Base-by-base conservation (phyloP, 2,888 invertebrate genomes). In the Melieria omissa region DNA sequence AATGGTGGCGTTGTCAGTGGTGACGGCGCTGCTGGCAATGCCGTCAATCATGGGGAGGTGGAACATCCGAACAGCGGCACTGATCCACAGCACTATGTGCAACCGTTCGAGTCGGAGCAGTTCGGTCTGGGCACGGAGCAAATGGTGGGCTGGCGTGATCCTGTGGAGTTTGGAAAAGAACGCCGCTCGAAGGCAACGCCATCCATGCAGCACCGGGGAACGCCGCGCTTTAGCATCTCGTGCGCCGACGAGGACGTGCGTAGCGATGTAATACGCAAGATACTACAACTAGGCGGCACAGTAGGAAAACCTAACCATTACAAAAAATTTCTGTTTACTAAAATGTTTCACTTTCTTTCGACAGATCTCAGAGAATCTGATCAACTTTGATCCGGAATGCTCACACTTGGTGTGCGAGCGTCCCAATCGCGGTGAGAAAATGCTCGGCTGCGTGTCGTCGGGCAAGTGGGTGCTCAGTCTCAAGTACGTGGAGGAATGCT, bases 401-500 rank as follows among this genome's bases (percentile, higher is more conserved):
- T 94, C 95, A 0, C 97, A 97, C 83, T 87, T 97, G 41, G 88
- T 97, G 46, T 93, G 94, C 78, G 89, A 92, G 60, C 91, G 91
- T 80, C 92, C 93, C 0, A 89, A 90, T 8, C 90, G 96, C 72
- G 96, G 95, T 82, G 97, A 97, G 88, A 97, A 97, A 88, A 91
- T 94, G 87, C 88, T 98, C 44, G 92, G 93, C 0, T 92, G 93
- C 72, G 91, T 98, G 73, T 96, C 97, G 0, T 90, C 94, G 0
- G 97, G 98, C 16, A 92, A 94, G 80, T 97, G 96, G 96, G 90
- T 97, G 10, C 86, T 97, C n/a, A 94, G 95, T 79, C 90, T 92
- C 2, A 90, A 91, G 0, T 98, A 95, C 81, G 86, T 97, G 2
- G 90, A 91, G 5, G 89, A 92, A 61, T 94, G 93, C 70, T 86